Evolutionary conservation across 2,113 vertebrate genomes (phyloP).

Genomic region (Fulmarus glacialis): DNA sequence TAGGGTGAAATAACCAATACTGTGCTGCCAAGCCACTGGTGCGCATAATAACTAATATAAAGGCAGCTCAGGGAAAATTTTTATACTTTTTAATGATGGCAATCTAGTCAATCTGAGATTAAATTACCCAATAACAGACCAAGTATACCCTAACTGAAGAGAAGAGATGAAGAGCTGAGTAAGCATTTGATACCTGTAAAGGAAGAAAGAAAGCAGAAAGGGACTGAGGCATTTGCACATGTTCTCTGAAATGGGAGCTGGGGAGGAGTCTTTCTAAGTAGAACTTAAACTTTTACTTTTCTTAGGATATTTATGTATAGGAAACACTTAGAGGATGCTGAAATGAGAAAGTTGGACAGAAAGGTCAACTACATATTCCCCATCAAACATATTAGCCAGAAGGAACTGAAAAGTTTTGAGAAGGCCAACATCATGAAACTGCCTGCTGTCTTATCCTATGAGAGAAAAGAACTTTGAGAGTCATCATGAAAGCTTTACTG

Average conservation of each 20-base stretch:
- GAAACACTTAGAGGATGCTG: neutral
- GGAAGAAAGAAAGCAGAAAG: neutral
- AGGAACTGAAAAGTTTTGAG: neutral
- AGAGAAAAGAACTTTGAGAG: neutral
- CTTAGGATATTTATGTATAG: neutral
- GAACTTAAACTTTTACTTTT: neutral
- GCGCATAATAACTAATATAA: neutral
- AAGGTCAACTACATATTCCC: neutral
- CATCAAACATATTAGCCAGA: neutral
- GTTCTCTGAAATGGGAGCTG: neutral
- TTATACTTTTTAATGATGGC: neutral
- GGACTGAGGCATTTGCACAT: neutral
- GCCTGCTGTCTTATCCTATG: neutral
- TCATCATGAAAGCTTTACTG: neutral
- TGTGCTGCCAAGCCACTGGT: neutral
- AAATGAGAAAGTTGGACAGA: neutral
- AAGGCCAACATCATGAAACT: neutral
- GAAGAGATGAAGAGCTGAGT: neutral
- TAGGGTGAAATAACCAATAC: neutral
- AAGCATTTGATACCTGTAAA: neutral
- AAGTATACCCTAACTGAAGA: neutral
- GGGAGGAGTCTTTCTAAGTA: neutral
- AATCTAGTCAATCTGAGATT: neutral
- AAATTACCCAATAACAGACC: neutral
- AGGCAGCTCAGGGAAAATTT: neutral